Percentiles rank a stretch among this genome's conserved stretches.
Conservation (phyloP, 2,888 invertebrate species). For the Trachelus stipa region DNA sequence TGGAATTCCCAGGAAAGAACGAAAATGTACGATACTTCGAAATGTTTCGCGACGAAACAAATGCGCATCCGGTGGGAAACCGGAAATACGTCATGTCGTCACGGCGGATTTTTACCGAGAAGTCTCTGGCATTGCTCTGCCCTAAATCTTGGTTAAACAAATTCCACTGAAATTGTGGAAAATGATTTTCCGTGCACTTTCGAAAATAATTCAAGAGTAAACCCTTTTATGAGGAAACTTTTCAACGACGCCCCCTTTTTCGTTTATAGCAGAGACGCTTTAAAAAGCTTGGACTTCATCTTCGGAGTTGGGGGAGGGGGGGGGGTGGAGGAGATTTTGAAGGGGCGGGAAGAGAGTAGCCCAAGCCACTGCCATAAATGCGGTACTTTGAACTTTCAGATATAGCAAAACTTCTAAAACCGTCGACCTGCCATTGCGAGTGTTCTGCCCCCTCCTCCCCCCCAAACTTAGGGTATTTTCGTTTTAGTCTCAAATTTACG, state of each 20-base stretch:
- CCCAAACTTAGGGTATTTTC: not conserved
- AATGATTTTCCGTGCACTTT: not conserved
- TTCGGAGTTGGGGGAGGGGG: not conserved
- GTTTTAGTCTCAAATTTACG: not conserved
- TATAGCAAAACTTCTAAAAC: not conserved
- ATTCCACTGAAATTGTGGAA: not conserved
- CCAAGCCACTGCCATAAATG: not conserved
- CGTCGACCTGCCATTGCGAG: not conserved
- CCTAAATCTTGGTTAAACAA: not conserved
- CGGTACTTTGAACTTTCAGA: not conserved
- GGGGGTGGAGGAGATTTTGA: too few relatives aligned
- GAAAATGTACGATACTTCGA: conserved; percentile 15
- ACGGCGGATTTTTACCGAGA: not conserved
- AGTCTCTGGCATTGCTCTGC: not conserved
- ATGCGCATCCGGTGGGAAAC: not conserved
- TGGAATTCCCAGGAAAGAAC: conserved; percentile 13
- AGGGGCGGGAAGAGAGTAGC: not conserved
- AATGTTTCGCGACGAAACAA: conserved; percentile 4
- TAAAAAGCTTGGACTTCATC: not conserved
- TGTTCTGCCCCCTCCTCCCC: not conserved
- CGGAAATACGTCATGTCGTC: not conserved
- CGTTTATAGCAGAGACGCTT: not conserved
- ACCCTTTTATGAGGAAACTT: not conserved
- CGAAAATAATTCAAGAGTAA: not conserved
- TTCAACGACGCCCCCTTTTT: not conserved